Evolutionary conservation across 2,888 invertebrate genomes (phyloP), one percentile per base, ranked within the genome.

Genomic region (Acanthosepion esculentum): DNA sequence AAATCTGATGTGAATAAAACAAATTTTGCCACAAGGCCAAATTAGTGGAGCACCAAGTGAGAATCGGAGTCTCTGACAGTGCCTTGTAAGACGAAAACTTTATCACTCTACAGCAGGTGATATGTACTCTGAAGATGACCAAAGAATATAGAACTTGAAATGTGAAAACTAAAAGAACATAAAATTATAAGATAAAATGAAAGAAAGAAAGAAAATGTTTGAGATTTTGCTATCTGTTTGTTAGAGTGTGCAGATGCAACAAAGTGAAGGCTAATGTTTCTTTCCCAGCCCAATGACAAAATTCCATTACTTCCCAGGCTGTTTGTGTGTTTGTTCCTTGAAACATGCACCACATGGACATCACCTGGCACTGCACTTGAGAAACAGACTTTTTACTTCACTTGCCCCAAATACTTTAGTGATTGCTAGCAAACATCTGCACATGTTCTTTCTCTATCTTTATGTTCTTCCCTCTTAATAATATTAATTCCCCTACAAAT

Each of bases 251-350:
- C 78, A 78, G 78, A 78, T 78, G 78, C 33, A 78, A 78, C 78
- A n/a, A 78, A 78, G 78, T 78, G 78, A 78, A 78, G 78, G 78
- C 78, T 78, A 78, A 78, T 78, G 78, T 78, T 78, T 78, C 78
- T 78, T 33, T 78, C 33, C 33, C 59, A 59, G 59, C n/a, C 78
- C 78, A 78, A 78, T 78, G 78, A 78, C 78, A 78, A 78, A 78
- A 78, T 78, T 78, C 78, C 78, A 78, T 78, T 78, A 78, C 78
- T 78, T 78, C 33, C 33, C 23, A 15, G 78, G n/a, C 15, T 78
- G 78, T 78, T 78, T 78, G 78, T 78, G n/a, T 78, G 78, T 78
- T 78, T 78, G 78, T 78, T 78, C n/a, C 78, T 78, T 78, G 78
- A 78, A 78, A 78, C 78, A 78, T 78, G 78, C 78, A 78, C 78